Evolutionary conservation across 2,113 vertebrate species (phyloP), one percentile per base, ranked within the genome.

Genomic region (Nothobranchius furzeri): DNA sequence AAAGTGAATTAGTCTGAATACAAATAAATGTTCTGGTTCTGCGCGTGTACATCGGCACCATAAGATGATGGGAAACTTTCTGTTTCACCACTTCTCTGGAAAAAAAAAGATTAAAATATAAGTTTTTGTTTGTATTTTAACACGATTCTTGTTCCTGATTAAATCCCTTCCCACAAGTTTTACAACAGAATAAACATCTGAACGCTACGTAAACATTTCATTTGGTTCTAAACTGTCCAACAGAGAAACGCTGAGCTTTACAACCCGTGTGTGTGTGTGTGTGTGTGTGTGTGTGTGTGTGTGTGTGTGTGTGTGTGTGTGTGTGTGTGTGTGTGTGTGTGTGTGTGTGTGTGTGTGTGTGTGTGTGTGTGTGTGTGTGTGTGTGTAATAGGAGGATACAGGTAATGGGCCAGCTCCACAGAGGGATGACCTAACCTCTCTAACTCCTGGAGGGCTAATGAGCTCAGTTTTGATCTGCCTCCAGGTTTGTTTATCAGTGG

Each of bases 341-440:
- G 71, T 60, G 4, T 68, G 48, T 52, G 49, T 64, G 59, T 46
- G 56, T 66, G 57, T 46, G 71, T 63, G 42, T 67, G 72, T 60
- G 51, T 55, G 74, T 68, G 48, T 52, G 52, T 65, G 61, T 46
- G 56, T 64, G 57, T 49, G 71, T 60, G 37, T 67, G 70, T 60
- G 51, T 55, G 74, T 63, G 64, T 60, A 61, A 49, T 72, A 3
- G 55, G 52, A 73, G 56, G 70, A 57, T 70, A 59, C 82, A 82
- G 69, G 81, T 90, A 89, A 90, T 89, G 77, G 84, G 78, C 76
- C 70, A 64, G 75, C 85, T 86, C 87, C 76, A 66, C 75, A 80
- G 89, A 92, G 84, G 76, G 76, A 88, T 93, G 92, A 93, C 88
- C 88, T 93, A 91, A 93, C 87, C 82, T 62, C 12, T 63, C 24